phyloP scores from a whole-genome alignment of 1,140 invertebrate genomes.

The Sarcophaga bullata region DNA sequence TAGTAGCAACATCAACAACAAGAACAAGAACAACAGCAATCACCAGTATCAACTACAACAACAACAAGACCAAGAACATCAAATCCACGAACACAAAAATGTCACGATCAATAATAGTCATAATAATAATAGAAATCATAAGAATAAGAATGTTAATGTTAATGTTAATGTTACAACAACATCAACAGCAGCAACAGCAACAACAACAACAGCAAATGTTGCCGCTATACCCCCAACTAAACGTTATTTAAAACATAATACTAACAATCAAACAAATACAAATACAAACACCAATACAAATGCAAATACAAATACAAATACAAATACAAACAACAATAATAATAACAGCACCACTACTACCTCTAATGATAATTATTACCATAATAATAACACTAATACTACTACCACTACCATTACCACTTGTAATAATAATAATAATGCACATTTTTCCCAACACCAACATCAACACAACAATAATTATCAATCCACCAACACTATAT shows the following conservation, averaged over 20 bases:
- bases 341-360: slow-evolving; percentile 43
- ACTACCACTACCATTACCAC: slow-evolving; percentile 10
- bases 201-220: background rate
- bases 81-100: background rate
- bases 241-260: slow-evolving; percentile 34
- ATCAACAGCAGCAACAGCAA: slow-evolving; percentile 3
- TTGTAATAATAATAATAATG: slow-evolving; percentile 27
- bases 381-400: background rate
- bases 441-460: slow-evolving; percentile 41
- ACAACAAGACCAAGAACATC: slow-evolving; percentile 43
- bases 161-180: slow-evolving; percentile 43
- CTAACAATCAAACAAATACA: background rate
- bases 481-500: slow-evolving; percentile 29
- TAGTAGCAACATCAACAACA: slow-evolving; percentile 61
- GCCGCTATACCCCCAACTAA: slow-evolving; percentile 50
- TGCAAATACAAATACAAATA: background rate
- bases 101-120: slow-evolving; percentile 3
- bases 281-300: slow-evolving; percentile 3
- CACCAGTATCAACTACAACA: slow-evolving; percentile 48
- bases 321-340: background rate
- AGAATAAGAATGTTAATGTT: background rate
- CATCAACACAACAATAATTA: slow-evolving; percentile 50
- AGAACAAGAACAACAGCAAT: slow-evolving; percentile 50
- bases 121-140: slow-evolving; percentile 16
- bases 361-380: slow-evolving; percentile 42